Percentiles rank a stretch among this genome's conserved stretches.
phyloP scores from a whole-genome alignment of 35 echinoderm and acorn worm species.

The Strongylocentrotus purpuratus region DNA sequence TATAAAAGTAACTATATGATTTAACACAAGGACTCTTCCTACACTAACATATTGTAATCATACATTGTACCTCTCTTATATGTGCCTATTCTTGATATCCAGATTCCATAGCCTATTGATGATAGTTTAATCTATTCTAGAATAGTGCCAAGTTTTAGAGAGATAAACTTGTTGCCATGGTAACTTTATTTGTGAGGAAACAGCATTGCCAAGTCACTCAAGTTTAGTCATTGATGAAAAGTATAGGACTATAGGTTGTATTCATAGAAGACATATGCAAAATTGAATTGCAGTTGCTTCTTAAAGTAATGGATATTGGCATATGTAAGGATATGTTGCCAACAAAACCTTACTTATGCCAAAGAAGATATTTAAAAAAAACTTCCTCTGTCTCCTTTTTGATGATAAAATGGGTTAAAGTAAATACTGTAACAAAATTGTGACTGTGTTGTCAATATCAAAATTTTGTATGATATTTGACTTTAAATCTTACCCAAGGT shows the following conservation, averaged over 20 bases:
- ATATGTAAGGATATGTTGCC: not conserved
- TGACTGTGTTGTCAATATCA: too few species aligned
- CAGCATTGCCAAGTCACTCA: not conserved
- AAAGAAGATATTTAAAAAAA: too few species aligned
- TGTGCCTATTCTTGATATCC: not conserved
- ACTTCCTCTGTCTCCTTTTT: too few species aligned
- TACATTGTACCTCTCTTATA: not conserved
- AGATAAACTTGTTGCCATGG: not conserved
- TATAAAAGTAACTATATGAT: too few species aligned
- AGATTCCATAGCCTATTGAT: too few species aligned
- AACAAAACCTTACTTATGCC: not conserved
- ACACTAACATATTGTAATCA: not conserved
- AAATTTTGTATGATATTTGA: not conserved
- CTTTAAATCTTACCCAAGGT: too few species aligned
- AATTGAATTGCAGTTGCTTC: not conserved
- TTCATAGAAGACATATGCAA: not conserved
- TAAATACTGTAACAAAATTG: too few species aligned
- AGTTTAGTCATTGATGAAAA: not conserved
- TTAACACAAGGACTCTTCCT: too few species aligned
- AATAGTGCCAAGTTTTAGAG: not conserved
- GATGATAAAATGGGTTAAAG: too few species aligned
- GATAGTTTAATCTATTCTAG: not conserved
- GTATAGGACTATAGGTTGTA: not conserved
- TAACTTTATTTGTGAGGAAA: not conserved
- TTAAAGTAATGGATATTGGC: not conserved